phyloP scores from a whole-genome alignment of 2,797 vertebrate species.

The Alauda arvensis region DNA sequence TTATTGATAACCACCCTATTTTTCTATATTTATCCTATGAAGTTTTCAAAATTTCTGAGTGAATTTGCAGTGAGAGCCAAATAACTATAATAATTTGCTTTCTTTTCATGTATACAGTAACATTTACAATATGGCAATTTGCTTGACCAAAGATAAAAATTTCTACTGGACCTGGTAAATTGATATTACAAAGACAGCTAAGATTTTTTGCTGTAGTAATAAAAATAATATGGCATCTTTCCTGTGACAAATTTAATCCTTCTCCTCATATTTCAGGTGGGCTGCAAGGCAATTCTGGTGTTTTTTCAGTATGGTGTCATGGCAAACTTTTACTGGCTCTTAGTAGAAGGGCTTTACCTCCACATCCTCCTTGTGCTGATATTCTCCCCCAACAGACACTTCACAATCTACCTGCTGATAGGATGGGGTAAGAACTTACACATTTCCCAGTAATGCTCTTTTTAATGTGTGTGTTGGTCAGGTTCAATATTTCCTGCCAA shows the following conservation, averaged over 20 bases:
- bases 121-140: not conserved
- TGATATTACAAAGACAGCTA: not conserved
- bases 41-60: not conserved
- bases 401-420: slow-evolving; percentile 83
- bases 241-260: not conserved
- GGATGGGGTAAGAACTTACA: slow-evolving; percentile 84
- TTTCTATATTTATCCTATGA: not conserved
- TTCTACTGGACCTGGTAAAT: not conserved
- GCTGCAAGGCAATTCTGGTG: slow-evolving; percentile 87
- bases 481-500: not conserved
- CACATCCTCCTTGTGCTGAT: slow-evolving; percentile 85
- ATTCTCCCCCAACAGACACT: slow-evolving; percentile 81
- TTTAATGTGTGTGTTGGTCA: not conserved
- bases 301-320: slow-evolving; percentile 90
- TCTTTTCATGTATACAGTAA: not conserved
- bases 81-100: not conserved
- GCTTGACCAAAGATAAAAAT: not conserved
- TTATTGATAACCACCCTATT: not conserved
- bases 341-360: slow-evolving; percentile 90
- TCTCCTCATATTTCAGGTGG: slow-evolving; percentile 72
- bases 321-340: slow-evolving; percentile 94
- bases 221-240: not conserved
- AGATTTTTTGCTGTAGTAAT: not conserved
- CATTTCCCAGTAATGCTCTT: not conserved
- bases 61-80: not conserved